These are phyloP conservation scores for Sphaeramia orbicularis DNA, from an alignment of 2,797 vertebrate species.

Conservation along the genomic window DNA sequence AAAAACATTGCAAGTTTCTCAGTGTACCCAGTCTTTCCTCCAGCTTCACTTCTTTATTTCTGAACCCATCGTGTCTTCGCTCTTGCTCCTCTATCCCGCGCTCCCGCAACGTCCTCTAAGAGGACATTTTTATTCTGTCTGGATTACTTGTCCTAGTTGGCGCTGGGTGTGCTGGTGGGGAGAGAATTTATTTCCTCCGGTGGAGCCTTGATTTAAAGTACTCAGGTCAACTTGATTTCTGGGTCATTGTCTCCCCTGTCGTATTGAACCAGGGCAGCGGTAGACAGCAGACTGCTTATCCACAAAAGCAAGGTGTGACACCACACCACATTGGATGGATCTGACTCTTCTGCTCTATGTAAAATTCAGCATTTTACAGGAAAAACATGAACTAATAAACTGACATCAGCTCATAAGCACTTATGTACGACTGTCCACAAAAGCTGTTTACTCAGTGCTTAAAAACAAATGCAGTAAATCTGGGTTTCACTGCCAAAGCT, in stretches of 20 bases:
- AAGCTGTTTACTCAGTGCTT: conserved; percentile 47
- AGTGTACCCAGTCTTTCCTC: conserved; percentile 17
- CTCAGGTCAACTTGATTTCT: conserved; percentile 80
- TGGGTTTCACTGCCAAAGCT: conserved; percentile 24
- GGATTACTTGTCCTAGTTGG: conserved; percentile 84
- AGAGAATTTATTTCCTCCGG: conserved; percentile 73
- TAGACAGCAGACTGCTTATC: conserved; percentile 41
- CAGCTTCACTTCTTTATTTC: conserved; percentile 1
- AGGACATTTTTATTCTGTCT: conserved; percentile 77
- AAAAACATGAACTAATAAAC: conserved; percentile 20
- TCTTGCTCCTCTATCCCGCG: conserved; percentile 34
- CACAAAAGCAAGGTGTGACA: conserved; percentile 35
- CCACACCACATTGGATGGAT: neutral
- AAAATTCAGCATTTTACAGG: conserved; percentile 16
- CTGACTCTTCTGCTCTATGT: neutral
- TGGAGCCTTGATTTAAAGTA: conserved; percentile 79
- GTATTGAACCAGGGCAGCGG: conserved; percentile 76
- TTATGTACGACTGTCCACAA: conserved; percentile 25
- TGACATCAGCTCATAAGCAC: conserved; percentile 32
- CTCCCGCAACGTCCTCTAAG: conserved; percentile 56
- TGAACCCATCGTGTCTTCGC: conserved; percentile 13
- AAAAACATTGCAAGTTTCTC: neutral
- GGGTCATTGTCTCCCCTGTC: conserved; percentile 82
- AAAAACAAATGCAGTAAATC: conserved; percentile 43
- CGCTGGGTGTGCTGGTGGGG: conserved; percentile 55